These are phyloP conservation scores for Drosophila lacteicornis DNA, from an alignment of 1,140 invertebrate genomes.

Conservation along the genomic window DNA sequence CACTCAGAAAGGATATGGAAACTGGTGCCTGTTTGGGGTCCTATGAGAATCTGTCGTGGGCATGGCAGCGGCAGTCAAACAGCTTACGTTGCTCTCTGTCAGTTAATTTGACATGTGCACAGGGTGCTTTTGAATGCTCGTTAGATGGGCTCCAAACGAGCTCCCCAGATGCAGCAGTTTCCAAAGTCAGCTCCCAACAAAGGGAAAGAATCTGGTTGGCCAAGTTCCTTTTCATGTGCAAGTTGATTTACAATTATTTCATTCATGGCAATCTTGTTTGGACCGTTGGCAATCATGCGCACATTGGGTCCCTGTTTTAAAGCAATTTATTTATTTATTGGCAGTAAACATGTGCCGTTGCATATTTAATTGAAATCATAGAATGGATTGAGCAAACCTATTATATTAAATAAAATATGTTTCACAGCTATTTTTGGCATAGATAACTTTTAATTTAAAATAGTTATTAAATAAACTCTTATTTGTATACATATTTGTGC, in stretches of 20 bases:
- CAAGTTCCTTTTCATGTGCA: constrained; percentile 1
- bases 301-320: not conserved
- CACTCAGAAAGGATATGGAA: constrained; percentile 19
- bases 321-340: constrained; percentile 3
- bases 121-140: constrained; percentile 23
- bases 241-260: constrained; percentile 10
- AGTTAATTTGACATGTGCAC: constrained; percentile 33
- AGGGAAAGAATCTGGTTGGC: not conserved
- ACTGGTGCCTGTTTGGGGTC: not conserved
- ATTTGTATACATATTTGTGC: too few species aligned
- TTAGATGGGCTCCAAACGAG: not conserved
- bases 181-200: not conserved
- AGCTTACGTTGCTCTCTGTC: constrained; percentile 25
- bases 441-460: not conserved
- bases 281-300: not conserved
- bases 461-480: not conserved
- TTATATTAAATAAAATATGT: too few species aligned
- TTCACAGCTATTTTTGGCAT: not conserved
- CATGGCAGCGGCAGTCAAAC: constrained; percentile 13
- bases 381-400: too few species aligned
- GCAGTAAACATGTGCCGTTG: not conserved
- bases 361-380: not conserved
- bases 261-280: constrained; percentile 4
- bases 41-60: constrained; percentile 1
- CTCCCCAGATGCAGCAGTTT: not conserved